Evolutionary conservation across 2,113 vertebrate genomes (phyloP).

Genomic region (Chionodraco myersi): DNA sequence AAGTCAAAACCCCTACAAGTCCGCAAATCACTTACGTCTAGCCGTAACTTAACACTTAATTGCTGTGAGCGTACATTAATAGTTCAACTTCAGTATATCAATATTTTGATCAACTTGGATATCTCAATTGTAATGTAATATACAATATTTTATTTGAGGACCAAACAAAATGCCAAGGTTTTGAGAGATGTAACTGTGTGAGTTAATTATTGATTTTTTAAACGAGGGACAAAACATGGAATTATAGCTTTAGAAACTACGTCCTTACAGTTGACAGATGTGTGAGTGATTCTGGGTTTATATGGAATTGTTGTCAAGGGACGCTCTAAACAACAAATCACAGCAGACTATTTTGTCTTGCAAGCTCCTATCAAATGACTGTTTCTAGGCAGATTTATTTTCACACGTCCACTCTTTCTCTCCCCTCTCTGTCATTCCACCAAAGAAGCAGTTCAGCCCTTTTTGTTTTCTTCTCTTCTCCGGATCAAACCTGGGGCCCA

Average conservation of each 20-base stretch:
- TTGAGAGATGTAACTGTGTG: background rate
- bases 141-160: background rate
- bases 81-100: background rate
- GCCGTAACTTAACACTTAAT: background rate
- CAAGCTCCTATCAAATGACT: slow-evolving; percentile 47
- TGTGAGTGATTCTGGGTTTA: background rate
- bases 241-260: background rate
- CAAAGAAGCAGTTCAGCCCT: slow-evolving; percentile 15
- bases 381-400: slow-evolving; percentile 67
- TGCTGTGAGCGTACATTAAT: background rate
- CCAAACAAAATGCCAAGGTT: background rate
- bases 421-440: background rate
- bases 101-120: background rate
- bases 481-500: slow-evolving; percentile 61
- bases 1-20: background rate
- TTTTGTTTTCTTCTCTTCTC: slow-evolving; percentile 21
- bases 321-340: slow-evolving; percentile 41
- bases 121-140: background rate
- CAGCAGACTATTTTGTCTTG: slow-evolving; percentile 17
- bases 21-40: too few relatives aligned
- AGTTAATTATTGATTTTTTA: background rate
- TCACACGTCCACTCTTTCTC: slow-evolving; percentile 19
- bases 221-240: background rate
- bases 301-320: slow-evolving; percentile 9
- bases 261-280: background rate